Conservation (phyloP, 2,888 invertebrate species). For the Tenthredo mesomela region DNA sequence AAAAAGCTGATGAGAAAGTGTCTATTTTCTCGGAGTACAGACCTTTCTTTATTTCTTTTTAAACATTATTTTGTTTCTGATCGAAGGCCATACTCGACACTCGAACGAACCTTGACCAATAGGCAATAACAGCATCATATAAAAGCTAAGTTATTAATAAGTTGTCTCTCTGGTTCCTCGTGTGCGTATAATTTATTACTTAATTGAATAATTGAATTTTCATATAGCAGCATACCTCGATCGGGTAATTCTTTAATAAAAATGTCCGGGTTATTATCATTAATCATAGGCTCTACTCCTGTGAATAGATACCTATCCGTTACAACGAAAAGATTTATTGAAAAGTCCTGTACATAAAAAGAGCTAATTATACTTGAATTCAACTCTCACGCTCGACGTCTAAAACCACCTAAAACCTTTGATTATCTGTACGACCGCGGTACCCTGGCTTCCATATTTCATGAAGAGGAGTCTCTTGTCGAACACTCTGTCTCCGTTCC, state of each 20-base stretch:
- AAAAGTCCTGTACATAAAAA: slow-evolving; percentile 35
- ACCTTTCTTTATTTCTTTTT: slow-evolving; percentile 37
- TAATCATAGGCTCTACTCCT: slow-evolving; percentile 29
- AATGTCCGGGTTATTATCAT: slow-evolving; percentile 11
- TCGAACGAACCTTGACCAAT: slow-evolving; percentile 15
- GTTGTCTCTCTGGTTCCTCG: slow-evolving; percentile 8
- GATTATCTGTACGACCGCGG: slow-evolving; percentile 58
- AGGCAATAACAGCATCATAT: not conserved
- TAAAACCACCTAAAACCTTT: slow-evolving; percentile 53
- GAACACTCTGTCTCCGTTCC: not conserved
- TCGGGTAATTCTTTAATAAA: slow-evolving; percentile 9
- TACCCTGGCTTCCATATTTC: slow-evolving; percentile 59
- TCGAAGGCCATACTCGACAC: not conserved
- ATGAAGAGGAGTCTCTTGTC: slow-evolving; percentile 47
- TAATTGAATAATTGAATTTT: slow-evolving; percentile 40
- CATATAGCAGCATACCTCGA: not conserved
- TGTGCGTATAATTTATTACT: slow-evolving; percentile 29
- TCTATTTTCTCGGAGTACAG: not conserved
- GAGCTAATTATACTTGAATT: slow-evolving; percentile 14
- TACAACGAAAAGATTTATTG: slow-evolving; percentile 23
- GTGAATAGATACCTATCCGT: slow-evolving; percentile 9
- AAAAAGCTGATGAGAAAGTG: slow-evolving; percentile 17
- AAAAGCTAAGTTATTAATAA: slow-evolving; percentile 3
- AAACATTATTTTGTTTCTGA: not conserved
- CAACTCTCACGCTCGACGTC: slow-evolving; percentile 21